Evolutionary conservation across 2,888 invertebrate species (phyloP), one percentile per base, ranked within the genome.

Genomic region (Celastrina argiolus): DNA sequence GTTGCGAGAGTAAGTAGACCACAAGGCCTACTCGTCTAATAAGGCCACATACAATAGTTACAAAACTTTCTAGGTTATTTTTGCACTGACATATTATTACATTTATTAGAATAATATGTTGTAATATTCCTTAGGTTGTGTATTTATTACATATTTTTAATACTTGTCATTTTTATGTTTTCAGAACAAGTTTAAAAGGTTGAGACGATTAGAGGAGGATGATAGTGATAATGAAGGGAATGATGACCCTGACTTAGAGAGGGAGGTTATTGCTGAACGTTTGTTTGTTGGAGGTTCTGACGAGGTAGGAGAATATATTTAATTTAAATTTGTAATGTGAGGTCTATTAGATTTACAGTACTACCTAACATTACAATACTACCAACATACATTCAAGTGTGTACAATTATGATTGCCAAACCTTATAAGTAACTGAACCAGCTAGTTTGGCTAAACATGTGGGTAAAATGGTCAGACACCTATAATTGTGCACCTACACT

Each of bases 231-330:
- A 95, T 74, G 97, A 97, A 78, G 96, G 95, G 61, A 94, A 94
- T 69, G 95, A 95, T 78, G 95, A 95, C 74, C 95, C 95, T 65
- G 94, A 94, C 31, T 93, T 96, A 75, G 97, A 96, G 70, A 92
- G 97, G 70, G 97, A 97, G 78, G 96, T 96, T 10, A 97, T 98
- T 75, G 97, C 97, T 1, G 97, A 96, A 81, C 96, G 97, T 80
- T 88, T 98, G 8, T 98, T 98, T 84, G 95, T 95, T 74, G 93
- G 92, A 31, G 95, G 94, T 61, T 96, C 97, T 66, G 97, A 97
- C 85, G 96, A 97, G 84, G 75, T 74, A 70, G 18, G 68, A n/a
- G 45, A 56, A 8, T 10, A 5, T 31, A 5, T 31, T 31, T 0
- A 5, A 31, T 1, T 31, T 31, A 31, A 31, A 31, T 31, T 31